Evolutionary conservation across 2,888 invertebrate species (phyloP).

Genomic region (Seira sanloemensis): DNA sequence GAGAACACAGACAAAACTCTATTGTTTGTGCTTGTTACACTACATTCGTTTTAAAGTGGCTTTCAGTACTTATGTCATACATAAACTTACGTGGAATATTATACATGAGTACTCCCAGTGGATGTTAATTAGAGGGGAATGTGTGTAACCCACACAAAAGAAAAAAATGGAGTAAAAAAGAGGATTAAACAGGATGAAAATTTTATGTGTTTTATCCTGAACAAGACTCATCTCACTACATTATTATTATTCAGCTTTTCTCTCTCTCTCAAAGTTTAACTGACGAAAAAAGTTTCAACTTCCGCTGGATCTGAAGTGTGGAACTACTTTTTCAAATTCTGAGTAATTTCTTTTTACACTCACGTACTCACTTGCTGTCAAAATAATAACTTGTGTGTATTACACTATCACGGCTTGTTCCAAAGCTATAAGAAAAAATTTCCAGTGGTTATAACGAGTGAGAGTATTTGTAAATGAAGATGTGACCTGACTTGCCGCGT

Average conservation of each 20-base stretch:
- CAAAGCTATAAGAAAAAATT: background rate
- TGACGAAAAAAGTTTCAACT: constrained; percentile 60
- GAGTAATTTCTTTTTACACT: constrained; percentile 58
- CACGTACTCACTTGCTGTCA: constrained; percentile 61
- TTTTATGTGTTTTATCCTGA: background rate
- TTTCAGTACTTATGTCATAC: background rate
- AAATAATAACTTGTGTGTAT: constrained; percentile 45
- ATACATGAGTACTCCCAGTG: no score
- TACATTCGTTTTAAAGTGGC: background rate
- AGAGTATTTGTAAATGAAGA: constrained; percentile 39
- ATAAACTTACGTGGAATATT: background rate
- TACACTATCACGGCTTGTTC: constrained; percentile 29
- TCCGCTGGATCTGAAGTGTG: constrained; percentile 65
- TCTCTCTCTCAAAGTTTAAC: constrained; percentile 39
- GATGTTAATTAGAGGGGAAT: background rate
- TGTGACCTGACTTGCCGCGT: constrained; percentile 45
- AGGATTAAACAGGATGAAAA: background rate
- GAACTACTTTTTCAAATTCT: constrained; percentile 65
- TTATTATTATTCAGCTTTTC: constrained; percentile 46
- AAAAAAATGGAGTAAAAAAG: background rate
- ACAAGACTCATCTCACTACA: constrained; percentile 19
- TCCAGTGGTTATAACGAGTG: background rate
- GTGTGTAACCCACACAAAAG: background rate
- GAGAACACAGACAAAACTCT: constrained; percentile 15
- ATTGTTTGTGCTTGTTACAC: constrained; percentile 9